A percentile compares a stretch with the other conserved stretches of the same genome.
These are phyloP conservation scores for Centruroides sculpturatus DNA, from an alignment of 1,140 invertebrate genomes.

Conservation along the genomic window DNA sequence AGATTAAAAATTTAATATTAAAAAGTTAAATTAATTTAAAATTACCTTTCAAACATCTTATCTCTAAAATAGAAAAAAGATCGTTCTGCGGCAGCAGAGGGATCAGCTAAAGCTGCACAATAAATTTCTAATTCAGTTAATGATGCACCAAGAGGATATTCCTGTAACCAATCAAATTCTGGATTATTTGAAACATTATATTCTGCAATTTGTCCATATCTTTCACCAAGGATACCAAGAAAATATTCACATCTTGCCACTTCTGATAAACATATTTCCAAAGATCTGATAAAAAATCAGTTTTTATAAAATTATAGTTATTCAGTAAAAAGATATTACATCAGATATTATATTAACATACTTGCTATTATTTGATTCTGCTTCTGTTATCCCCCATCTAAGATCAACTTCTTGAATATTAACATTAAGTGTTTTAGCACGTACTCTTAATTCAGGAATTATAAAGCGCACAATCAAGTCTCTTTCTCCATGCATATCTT, in stretches of 20 bases:
- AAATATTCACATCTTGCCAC: constrained; percentile 31
- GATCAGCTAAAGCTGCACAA: constrained; percentile 22
- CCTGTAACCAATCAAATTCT: constrained; percentile 29
- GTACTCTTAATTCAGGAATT: constrained; percentile 29
- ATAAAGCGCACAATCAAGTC: constrained; percentile 33
- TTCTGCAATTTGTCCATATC: constrained; percentile 24
- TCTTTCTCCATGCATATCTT: constrained; percentile 36
- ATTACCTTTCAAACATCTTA: constrained; percentile 15
- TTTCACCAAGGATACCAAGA: constrained; percentile 32
- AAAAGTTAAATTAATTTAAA: neutral
- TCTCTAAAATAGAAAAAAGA: constrained; percentile 33
- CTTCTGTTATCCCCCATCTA: constrained; percentile 35
- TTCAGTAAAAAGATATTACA: constrained; percentile 3
- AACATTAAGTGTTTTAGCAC: constrained; percentile 20
- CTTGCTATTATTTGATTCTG: constrained; percentile 26
- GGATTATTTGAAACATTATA: constrained; percentile 22
- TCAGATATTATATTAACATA: neutral
- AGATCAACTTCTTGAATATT: constrained; percentile 35
- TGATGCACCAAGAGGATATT: constrained; percentile 27
- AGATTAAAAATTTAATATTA: neutral
- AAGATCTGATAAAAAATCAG: constrained; percentile 9
- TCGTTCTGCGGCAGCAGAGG: constrained; percentile 17
- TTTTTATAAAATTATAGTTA: neutral
- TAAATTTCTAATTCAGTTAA: constrained; percentile 36
- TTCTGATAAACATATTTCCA: constrained; percentile 32